Percentiles rank a stretch among this genome's conserved stretches.
Evolutionary conservation across 2,888 invertebrate genomes (phyloP).

Genomic region (Byasa hedistus): DNA sequence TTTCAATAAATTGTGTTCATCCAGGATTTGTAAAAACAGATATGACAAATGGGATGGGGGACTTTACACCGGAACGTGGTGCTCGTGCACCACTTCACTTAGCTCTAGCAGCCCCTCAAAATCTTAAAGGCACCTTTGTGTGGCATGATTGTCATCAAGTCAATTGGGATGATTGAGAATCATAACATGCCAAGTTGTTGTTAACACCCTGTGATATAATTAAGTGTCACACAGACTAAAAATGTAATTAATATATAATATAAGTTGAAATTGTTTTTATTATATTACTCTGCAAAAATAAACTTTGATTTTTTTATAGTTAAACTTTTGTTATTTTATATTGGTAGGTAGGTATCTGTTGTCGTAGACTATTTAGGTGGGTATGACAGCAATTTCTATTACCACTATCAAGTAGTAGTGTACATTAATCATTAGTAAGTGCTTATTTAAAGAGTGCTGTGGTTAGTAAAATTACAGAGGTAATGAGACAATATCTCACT

Average conservation of each 20-base stretch:
- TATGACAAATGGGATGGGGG: slow-evolving; percentile 75
- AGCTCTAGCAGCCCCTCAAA: slow-evolving; percentile 69
- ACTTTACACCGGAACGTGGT: slow-evolving; percentile 69
- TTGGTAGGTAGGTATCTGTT: neutral
- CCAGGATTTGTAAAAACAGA: slow-evolving; percentile 76
- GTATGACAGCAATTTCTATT: too few relatives aligned
- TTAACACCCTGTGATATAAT: slow-evolving; percentile 71
- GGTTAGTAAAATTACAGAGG: too few relatives aligned
- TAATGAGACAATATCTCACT: too few relatives aligned
- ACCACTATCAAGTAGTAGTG: too few relatives aligned
- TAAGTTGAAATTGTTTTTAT: slow-evolving; percentile 54
- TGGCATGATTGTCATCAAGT: slow-evolving; percentile 76
- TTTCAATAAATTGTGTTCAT: slow-evolving; percentile 74
- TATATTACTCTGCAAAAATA: slow-evolving; percentile 20
- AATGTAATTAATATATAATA: slow-evolving; percentile 64
- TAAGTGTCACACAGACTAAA: slow-evolving; percentile 73
- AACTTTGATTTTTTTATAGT: neutral
- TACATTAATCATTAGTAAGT: too few relatives aligned
- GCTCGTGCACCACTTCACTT: slow-evolving; percentile 68
- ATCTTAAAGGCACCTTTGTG: slow-evolving; percentile 69
- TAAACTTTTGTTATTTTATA: neutral
- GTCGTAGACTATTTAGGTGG: too few relatives aligned
- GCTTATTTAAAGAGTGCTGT: too few relatives aligned
- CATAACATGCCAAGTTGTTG: slow-evolving; percentile 54
- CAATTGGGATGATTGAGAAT: slow-evolving; percentile 73